Evolutionary conservation across 2,113 vertebrate genomes (phyloP).

Genomic region (Limnothrissa miodon): DNA sequence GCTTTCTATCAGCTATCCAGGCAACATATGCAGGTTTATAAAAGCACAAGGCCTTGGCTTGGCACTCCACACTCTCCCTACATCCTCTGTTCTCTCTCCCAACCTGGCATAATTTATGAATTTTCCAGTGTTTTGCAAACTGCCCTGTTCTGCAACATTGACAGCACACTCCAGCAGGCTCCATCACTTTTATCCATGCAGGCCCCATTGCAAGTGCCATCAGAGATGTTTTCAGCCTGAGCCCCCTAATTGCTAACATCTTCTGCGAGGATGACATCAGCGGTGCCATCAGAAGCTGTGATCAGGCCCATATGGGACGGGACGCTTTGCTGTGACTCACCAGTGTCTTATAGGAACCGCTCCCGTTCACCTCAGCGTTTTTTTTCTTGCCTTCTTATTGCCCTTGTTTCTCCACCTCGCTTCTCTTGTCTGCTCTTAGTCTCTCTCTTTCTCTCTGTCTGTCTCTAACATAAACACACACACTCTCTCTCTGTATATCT

Average conservation of each 20-base stretch:
- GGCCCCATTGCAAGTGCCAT: conserved; percentile 25
- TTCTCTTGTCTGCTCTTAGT: neutral
- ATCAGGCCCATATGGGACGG: conserved; percentile 62
- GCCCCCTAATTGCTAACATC: conserved; percentile 64
- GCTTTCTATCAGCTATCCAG: neutral
- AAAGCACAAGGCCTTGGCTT: neutral
- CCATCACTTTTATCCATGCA: conserved; percentile 24
- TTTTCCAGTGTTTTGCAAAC: conserved; percentile 13
- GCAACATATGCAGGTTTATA: neutral
- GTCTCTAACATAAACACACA: no score
- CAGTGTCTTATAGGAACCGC: conserved; percentile 30
- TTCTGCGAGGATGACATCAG: conserved; percentile 60
- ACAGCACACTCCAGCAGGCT: conserved; percentile 15
- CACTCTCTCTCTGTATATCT: no score
- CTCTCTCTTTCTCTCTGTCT: neutral
- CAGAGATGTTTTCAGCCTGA: conserved; percentile 52
- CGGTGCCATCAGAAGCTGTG: conserved; percentile 47
- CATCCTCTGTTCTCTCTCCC: neutral
- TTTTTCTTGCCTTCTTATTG: neutral
- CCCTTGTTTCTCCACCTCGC: neutral
- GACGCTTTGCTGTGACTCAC: neutral
- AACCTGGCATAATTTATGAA: neutral
- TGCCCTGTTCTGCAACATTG: conserved; percentile 28
- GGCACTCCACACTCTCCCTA: neutral
- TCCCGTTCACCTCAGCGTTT: neutral